Percentiles rank a stretch among this genome's conserved stretches.
Evolutionary conservation across 2,797 vertebrate species (phyloP).

Genomic region (Phyllotis vaccarum): DNA sequence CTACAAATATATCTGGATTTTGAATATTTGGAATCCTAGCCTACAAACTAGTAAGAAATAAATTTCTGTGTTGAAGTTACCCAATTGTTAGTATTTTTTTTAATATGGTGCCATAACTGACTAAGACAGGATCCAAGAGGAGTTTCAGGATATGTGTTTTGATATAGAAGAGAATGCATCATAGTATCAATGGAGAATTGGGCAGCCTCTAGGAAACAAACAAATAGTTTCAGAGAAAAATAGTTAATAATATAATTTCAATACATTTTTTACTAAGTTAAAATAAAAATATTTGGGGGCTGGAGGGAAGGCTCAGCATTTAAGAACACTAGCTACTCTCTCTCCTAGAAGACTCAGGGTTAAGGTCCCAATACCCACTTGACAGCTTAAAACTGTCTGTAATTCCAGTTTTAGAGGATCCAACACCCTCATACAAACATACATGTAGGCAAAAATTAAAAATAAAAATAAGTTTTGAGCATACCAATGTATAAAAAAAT

Average conservation of each 20-base stretch:
- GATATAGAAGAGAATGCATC: not conserved
- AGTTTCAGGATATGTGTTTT: not conserved
- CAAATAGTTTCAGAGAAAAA: not conserved
- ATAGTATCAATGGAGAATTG: not conserved
- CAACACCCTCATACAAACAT: not conserved
- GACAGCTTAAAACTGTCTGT: not conserved
- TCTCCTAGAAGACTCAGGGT: not conserved
- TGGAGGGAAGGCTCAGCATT: not conserved
- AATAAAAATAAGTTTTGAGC: not conserved
- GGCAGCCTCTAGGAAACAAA: not conserved
- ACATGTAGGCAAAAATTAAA: not conserved
- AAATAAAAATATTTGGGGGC: slow-evolving; percentile 1
- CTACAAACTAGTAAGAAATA: not conserved
- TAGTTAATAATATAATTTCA: not conserved
- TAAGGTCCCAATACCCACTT: not conserved
- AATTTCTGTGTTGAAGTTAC: not conserved
- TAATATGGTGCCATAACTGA: too few species aligned
- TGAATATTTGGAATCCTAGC: not conserved
- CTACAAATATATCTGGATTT: not conserved
- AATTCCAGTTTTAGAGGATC: not conserved
- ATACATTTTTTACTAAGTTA: slow-evolving; percentile 29
- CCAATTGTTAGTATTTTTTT: not conserved
- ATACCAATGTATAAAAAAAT: not conserved
- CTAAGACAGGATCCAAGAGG: not conserved
- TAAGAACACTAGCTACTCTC: not conserved